Conservation (phyloP, 2,797 vertebrate species). For the Nasua narica region DNA sequence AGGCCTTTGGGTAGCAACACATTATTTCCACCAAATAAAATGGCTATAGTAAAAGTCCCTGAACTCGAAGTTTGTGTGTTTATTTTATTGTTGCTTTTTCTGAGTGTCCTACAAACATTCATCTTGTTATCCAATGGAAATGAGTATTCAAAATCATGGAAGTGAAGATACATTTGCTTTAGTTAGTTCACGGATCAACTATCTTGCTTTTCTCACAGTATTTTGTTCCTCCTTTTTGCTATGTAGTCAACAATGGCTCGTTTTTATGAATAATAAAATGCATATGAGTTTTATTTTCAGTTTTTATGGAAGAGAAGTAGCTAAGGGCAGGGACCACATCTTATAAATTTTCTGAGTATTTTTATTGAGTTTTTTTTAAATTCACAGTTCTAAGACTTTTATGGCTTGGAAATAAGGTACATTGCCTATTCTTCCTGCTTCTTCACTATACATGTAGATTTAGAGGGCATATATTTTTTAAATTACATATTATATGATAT, state of each 20-base stretch:
- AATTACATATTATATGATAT: not conserved
- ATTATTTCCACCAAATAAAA: not conserved
- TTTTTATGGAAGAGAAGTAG: not conserved
- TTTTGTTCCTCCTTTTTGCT: not conserved
- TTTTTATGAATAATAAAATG: conserved; percentile 53
- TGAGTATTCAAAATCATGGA: not conserved
- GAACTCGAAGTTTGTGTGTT: not conserved
- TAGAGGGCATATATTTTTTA: not conserved
- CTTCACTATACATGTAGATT: not conserved
- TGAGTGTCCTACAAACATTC: not conserved
- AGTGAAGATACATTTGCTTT: not conserved
- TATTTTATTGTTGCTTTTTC: not conserved
- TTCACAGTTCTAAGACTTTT: not conserved
- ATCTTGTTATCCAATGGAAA: not conserved
- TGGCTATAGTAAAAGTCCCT: not conserved
- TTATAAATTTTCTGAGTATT: conserved; percentile 41
- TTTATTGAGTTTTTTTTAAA: not conserved
- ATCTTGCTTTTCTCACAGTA: not conserved
- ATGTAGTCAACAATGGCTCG: not conserved
- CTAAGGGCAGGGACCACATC: not conserved
- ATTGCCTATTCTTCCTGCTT: not conserved
- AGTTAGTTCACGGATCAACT: not conserved
- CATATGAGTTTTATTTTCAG: conserved; percentile 18
- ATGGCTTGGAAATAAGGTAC: not conserved
- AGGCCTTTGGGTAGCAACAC: not conserved